phyloP scores from a whole-genome alignment of 2,797 vertebrate species.

The Brachyalestes nurse region DNA sequence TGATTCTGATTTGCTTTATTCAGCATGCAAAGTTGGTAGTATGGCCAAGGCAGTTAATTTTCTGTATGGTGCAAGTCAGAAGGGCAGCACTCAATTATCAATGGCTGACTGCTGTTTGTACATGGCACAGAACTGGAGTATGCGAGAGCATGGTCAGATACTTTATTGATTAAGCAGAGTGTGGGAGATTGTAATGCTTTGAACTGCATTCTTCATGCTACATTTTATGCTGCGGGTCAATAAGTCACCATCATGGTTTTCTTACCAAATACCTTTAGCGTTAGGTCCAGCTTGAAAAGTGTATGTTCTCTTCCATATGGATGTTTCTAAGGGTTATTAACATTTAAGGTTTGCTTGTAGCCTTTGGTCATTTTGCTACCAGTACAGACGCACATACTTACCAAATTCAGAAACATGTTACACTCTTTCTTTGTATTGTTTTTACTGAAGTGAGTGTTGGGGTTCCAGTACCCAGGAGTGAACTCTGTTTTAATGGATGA shows the following conservation, averaged over 20 bases:
- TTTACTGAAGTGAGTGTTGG: too few relatives aligned
- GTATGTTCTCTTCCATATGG: background rate
- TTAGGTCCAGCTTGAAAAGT: background rate
- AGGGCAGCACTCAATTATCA: constrained; percentile 30
- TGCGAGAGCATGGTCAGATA: constrained; percentile 8
- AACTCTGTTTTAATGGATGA: too few relatives aligned
- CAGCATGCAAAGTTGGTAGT: background rate
- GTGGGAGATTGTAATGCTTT: background rate
- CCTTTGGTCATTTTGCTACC: background rate
- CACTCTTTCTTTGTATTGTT: too few relatives aligned
- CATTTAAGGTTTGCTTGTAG: background rate
- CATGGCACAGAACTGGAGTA: constrained; percentile 12
- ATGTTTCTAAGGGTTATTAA: background rate
- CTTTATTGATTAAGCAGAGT: constrained; percentile 22
- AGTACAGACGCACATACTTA: background rate
- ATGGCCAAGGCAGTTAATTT: background rate
- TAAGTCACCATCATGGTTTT: background rate
- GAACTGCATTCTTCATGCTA: background rate
- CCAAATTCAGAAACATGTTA: too few relatives aligned
- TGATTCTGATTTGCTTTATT: background rate
- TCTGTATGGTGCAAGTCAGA: constrained; percentile 17
- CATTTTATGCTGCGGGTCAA: background rate
- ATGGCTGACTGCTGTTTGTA: constrained; percentile 31
- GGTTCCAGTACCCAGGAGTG: too few relatives aligned
- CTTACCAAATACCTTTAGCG: background rate